These are phyloP conservation scores for Corythornis madagascariensis DNA, from an alignment of 2,113 vertebrate genomes.

Conservation along the genomic window DNA sequence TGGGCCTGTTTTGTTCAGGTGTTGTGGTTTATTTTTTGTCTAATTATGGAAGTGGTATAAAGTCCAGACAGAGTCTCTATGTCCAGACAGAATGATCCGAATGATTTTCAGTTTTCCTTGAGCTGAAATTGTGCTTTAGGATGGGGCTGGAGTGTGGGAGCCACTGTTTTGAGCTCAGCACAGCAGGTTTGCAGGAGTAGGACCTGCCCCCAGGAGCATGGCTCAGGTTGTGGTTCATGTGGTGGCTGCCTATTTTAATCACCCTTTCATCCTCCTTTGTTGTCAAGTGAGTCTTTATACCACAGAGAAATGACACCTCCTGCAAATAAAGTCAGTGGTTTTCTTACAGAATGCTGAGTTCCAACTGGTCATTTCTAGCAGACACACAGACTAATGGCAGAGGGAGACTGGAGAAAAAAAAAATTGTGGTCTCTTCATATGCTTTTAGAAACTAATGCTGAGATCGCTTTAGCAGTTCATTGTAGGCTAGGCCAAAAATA, in stretches of 20 bases:
- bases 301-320: background rate
- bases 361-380: background rate
- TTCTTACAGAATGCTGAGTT: background rate
- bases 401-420: background rate
- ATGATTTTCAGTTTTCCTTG: background rate
- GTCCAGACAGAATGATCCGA: background rate
- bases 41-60: background rate
- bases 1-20: background rate
- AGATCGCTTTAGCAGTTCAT: background rate
- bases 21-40: background rate
- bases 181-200: background rate
- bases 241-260: background rate
- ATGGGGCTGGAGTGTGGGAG: background rate
- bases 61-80: background rate
- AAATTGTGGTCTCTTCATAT: background rate
- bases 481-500: background rate
- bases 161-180: background rate
- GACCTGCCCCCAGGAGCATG: rapidly evolving
- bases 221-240: background rate
- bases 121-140: background rate
- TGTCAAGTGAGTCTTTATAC: background rate
- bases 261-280: background rate
- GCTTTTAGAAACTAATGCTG: background rate
- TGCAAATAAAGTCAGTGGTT: background rate
- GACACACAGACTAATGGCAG: background rate